Conservation (phyloP, 1,140 invertebrate species). For the Megalonaias nervosa region DNA sequence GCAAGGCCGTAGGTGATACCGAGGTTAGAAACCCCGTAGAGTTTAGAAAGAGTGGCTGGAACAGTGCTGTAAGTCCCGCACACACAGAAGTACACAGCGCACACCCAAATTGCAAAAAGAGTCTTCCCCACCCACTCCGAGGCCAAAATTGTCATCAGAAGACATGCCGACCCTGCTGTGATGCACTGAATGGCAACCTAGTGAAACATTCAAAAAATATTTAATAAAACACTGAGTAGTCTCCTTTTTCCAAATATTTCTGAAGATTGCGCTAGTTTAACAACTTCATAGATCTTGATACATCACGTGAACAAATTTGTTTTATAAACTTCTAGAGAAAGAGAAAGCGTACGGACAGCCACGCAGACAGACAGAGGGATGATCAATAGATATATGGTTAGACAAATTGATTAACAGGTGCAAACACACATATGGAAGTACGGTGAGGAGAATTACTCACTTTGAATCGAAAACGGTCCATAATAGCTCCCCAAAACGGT, state of each 20-base stretch:
- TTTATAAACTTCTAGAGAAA: background rate
- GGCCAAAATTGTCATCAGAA: conserved; percentile 26
- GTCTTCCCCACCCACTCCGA: conserved; percentile 21
- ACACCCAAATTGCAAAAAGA: conserved; percentile 46
- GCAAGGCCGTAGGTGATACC: too few relatives aligned
- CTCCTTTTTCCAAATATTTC: background rate
- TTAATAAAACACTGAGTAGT: background rate
- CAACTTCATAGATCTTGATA: too few relatives aligned
- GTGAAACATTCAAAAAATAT: background rate
- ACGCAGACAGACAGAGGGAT: background rate
- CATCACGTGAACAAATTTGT: background rate
- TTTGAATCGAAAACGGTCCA: conserved; percentile 68
- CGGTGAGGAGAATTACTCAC: conserved; percentile 32
- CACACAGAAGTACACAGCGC: conserved; percentile 35
- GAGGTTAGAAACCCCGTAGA: too few relatives aligned
- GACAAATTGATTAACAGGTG: background rate
- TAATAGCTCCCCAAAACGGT: conserved; percentile 70
- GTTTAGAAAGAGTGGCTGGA: conserved; percentile 27
- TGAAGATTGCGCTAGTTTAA: background rate
- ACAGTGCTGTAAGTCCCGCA: conserved; percentile 20
- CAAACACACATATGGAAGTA: background rate
- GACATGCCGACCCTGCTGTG: background rate
- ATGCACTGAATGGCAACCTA: conserved; percentile 30
- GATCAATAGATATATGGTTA: background rate
- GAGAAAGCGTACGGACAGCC: too few relatives aligned